Base-by-base conservation (phyloP, 2,113 vertebrate genomes). In the Coreoperca whiteheadi region DNA sequence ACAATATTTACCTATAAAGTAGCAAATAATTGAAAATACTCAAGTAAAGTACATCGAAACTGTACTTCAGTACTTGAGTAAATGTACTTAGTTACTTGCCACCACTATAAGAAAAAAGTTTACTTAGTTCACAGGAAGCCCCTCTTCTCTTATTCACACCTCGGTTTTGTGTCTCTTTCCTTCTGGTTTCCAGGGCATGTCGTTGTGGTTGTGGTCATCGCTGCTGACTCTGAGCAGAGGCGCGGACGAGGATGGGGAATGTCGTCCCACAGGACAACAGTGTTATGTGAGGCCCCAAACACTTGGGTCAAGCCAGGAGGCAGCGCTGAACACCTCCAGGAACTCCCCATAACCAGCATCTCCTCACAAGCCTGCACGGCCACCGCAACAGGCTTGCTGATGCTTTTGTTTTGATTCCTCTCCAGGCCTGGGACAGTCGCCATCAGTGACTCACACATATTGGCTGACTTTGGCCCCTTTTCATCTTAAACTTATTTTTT, bases 371-470 rank as follows among this genome's bases (percentile, higher is more conserved):
- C 67, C 73, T 43, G 46, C 25, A 21, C 11, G 20, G 69, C 34
- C 20, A 23, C 72, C 6, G 11, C 8, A 3, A 46, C 61, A 39
- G 73, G 77, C 21, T 67, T 43, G 57, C 78, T 77, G 39, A 57
- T 78, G 64, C 77, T 89, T 80, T 87, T 73, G 85, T 90, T 93
- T 87, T 90, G 82, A 89, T 91, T 89, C 73, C 73, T 72, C 66
- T 94, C 89, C 92, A 92, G 87, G 79, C 34, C 88, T 46, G 89
- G 93, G 92, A 93, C 78, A 15, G 68, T 59, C 28, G 89, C 92
- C 94, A 94, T 90, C 88, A 64, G 68, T 92, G 90, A 92, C 88
- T 94, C 92, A 91, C 77, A 74, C 65, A 67, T n/a, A 50, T 57
- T 91, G 93, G 74, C 61, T 86, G 86, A 77, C 77, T 83, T 87